Conservation (phyloP, 2,888 invertebrate genomes). For the Cinara cedri region DNA sequence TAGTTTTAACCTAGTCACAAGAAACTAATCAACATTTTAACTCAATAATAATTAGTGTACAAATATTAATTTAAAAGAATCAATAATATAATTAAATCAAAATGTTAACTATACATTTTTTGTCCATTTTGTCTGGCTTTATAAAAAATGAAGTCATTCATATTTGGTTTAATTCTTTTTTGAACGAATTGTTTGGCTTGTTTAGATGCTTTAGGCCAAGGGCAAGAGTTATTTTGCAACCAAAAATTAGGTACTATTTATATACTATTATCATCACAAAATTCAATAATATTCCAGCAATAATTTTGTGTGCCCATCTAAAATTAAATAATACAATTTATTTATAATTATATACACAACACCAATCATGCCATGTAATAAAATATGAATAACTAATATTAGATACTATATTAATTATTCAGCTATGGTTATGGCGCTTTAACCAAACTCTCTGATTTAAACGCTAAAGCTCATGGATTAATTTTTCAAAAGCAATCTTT, state of each 20-base stretch:
- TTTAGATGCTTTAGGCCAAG: slow-evolving; percentile 2
- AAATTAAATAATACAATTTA: too few species aligned
- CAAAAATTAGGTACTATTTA: slow-evolving; percentile 7
- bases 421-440: too few species aligned
- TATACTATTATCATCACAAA: neutral
- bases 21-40: neutral
- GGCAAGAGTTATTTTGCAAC: neutral
- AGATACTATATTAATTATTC: too few species aligned
- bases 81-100: neutral
- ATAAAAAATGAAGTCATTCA: slow-evolving; percentile 5
- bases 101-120: slow-evolving; percentile 18
- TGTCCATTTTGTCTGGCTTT: slow-evolving; percentile 21
- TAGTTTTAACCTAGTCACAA: neutral
- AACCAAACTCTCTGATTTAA: too few species aligned
- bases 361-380: too few species aligned
- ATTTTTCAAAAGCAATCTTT: too few species aligned
- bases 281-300: neutral
- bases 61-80: neutral
- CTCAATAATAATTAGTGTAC: neutral
- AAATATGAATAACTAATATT: too few species aligned
- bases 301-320: too few species aligned
- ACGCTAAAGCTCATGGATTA: too few species aligned
- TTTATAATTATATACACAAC: too few species aligned
- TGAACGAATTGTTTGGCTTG: neutral
- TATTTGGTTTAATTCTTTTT: slow-evolving; percentile 9